Evolutionary conservation across 2,113 vertebrate genomes (phyloP), one percentile per base, ranked within the genome.

Genomic region (Triplophysa tibetana): DNA sequence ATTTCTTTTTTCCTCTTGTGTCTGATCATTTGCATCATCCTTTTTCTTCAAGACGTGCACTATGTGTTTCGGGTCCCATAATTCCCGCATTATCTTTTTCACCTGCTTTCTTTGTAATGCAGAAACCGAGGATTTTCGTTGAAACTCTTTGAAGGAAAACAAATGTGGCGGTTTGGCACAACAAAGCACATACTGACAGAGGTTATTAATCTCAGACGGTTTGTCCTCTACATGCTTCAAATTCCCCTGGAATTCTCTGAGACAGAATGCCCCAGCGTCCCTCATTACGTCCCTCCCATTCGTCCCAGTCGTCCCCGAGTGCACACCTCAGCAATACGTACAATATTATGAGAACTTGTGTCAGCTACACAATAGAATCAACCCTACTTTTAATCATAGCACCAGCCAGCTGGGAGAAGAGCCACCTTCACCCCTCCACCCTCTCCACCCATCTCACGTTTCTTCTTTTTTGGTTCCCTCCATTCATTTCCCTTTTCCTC

Each of bases 331-430:
- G 78, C 78, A 82, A 75, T 85, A 85, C 83, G 81, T 85, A 81
- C 81, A 76, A 81, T 87, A 85, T 80, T 67, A 83, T 74, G 76
- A 23, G 24, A 66, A 85, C 84, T 82, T 80, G 80, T 83, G 84
- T 86, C 77, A 73, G 72, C 50, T 13, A 50, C 72, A 85, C 83
- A 89, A 88, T 56, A 67, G 85, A 81, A 88, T 88, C 80, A 81
- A 79, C 87, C 89, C 79, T 85, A 89, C 89, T 90, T 93, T 89
- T 90, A 91, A 91, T 90, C 89, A 92, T 87, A 82, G 75, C 79
- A 81, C 79, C n/a, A 19, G 86, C 85, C 88, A 86, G 81, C 73
- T 62, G 91, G 85, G 90, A 5, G 90, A 73, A 82, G 64, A 85
- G 63, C 60, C 72, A 74, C 81, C 81, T 86, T 86, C 82, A 70